These are phyloP conservation scores for Hetaerina titia DNA, from an alignment of 2,888 invertebrate genomes.

Conservation along the genomic window DNA sequence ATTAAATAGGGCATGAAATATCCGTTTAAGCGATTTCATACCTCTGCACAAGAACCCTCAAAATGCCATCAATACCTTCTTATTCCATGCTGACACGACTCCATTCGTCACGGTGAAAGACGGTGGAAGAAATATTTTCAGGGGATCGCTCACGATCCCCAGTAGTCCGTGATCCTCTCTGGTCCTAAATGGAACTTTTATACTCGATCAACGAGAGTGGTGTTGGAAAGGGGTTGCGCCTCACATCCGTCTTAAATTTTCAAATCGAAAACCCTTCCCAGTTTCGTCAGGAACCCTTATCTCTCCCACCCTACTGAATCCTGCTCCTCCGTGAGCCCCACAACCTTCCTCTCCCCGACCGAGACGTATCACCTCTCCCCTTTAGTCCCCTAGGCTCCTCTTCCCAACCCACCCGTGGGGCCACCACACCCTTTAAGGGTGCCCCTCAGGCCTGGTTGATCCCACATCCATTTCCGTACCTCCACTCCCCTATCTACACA, in stretches of 20 bases:
- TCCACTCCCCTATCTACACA: not conserved
- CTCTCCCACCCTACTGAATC: not conserved
- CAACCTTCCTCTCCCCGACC: not conserved
- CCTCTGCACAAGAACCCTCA: too few species aligned
- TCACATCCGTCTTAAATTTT: not conserved
- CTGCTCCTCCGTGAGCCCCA: not conserved
- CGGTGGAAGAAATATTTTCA: too few species aligned
- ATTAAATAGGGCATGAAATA: too few species aligned
- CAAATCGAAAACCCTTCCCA: not conserved
- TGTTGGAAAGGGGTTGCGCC: not conserved
- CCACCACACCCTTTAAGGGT: not conserved
- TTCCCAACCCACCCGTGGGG: not conserved
- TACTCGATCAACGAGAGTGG: not conserved
- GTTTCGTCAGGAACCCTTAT: not conserved
- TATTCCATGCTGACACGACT: too few species aligned
- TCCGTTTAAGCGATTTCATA: too few species aligned
- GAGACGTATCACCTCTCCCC: not conserved
- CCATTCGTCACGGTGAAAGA: too few species aligned
- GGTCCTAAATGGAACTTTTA: not conserved
- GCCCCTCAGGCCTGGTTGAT: not conserved
- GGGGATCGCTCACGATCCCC: too few species aligned
- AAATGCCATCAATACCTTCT: too few species aligned
- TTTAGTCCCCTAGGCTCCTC: not conserved
- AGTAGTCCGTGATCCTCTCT: too few species aligned
- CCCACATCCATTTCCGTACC: conserved; percentile 3